phyloP scores from a whole-genome alignment of 2,797 vertebrate genomes.

The Chanos chanos region DNA sequence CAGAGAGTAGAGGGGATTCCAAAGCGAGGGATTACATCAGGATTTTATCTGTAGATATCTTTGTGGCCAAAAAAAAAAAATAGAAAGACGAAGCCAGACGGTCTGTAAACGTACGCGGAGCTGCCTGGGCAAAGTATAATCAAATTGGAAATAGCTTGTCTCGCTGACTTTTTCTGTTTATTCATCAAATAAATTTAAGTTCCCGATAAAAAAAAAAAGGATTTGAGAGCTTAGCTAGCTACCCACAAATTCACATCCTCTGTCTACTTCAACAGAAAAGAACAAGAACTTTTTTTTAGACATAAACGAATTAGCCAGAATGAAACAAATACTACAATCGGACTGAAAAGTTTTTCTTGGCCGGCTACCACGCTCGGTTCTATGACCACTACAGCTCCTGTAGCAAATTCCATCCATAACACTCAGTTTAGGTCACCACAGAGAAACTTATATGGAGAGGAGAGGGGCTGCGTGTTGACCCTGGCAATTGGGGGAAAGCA shows the following conservation, averaged over 20 bases:
- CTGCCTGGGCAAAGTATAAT: too few relatives aligned
- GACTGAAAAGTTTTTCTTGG: background rate
- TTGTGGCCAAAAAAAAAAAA: background rate
- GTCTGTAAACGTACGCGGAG: too few relatives aligned
- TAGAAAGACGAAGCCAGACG: too few relatives aligned
- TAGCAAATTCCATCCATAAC: background rate
- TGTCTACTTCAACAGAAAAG: too few relatives aligned
- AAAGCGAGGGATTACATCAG: conserved; percentile 35
- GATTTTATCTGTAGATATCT: conserved; percentile 12
- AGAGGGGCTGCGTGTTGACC: background rate
- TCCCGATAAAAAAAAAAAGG: too few relatives aligned
- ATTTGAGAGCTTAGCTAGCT: too few relatives aligned
- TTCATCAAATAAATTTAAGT: too few relatives aligned
- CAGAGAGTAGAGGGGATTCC: background rate
- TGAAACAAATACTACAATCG: background rate
- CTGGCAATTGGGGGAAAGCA: background rate
- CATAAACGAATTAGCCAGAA: too few relatives aligned
- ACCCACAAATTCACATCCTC: too few relatives aligned
- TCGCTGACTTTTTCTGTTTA: too few relatives aligned
- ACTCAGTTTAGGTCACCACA: background rate
- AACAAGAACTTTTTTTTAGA: too few relatives aligned
- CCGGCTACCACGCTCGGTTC: background rate
- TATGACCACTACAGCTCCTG: background rate
- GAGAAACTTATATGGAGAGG: background rate
- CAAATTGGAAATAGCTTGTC: too few relatives aligned